Conservation (phyloP, 2,888 invertebrate genomes). For the Temnothorax unifasciatus region DNA sequence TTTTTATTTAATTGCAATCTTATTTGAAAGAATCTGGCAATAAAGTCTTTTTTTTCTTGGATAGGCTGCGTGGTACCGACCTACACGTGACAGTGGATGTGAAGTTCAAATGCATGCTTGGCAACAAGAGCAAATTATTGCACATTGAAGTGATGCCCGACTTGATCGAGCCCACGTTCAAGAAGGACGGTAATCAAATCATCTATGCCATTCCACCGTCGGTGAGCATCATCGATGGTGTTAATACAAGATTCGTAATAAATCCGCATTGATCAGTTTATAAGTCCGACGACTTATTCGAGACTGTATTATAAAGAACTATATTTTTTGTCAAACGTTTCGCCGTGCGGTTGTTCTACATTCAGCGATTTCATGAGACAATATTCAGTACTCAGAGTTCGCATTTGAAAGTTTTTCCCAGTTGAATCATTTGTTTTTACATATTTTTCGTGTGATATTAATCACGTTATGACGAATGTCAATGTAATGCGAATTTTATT, state of each 20-base stretch:
- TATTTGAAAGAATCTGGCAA: neutral
- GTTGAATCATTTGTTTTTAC: neutral
- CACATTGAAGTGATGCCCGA: constrained; percentile 88
- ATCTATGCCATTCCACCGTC: constrained; percentile 87
- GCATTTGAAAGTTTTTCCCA: constrained; percentile 12
- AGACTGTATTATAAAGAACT: constrained; percentile 4
- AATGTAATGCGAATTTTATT: constrained; percentile 2
- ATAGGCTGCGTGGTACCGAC: constrained; percentile 90
- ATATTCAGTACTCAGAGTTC: neutral
- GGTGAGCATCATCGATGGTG: constrained; percentile 86
- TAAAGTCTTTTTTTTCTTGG: constrained; percentile 58
- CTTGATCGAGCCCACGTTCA: constrained; percentile 87
- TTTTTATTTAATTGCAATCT: constrained; percentile 4
- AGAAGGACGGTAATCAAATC: constrained; percentile 87
- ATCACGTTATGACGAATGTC: neutral
- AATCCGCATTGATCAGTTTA: constrained; percentile 86
- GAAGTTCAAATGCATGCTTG: constrained; percentile 93
- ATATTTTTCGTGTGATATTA: constrained; percentile 23
- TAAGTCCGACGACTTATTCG: constrained; percentile 37
- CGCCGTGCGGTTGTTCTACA: neutral
- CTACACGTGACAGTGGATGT: constrained; percentile 92
- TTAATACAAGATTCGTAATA: constrained; percentile 80
- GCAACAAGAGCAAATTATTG: constrained; percentile 91
- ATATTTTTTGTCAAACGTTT: neutral
- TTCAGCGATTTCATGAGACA: neutral